Base-by-base conservation (phyloP, 2,888 invertebrate species). In the Invenusta paracnida region DNA sequence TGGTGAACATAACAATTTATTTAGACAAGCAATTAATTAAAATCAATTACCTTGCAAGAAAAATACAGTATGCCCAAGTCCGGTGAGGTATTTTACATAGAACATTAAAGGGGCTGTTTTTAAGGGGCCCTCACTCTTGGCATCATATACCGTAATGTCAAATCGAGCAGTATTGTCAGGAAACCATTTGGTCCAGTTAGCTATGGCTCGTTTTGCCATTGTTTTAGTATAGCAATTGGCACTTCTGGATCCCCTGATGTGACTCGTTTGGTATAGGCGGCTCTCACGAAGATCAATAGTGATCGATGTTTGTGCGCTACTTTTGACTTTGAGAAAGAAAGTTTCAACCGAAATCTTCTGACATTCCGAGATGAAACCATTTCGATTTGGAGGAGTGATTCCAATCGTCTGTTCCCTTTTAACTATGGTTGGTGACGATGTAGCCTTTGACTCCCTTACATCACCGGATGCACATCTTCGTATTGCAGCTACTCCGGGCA, bases 211-310 rank as follows among this genome's bases (percentile, higher is more conserved):
- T 25, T 84, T 84, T 28, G 67, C 73, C 84, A 84, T 84, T 67
- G 73, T 29, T 30, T 84, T 84, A 2, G 84, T 84, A 25, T 67
- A 67, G 23, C 84, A 84, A 29, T 84, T 84, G 23, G 84, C 84
- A 27, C 67, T 67, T 25, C 29, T 84, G 0, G 84, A 66, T 5
- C 67, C 67, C n/a, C 11, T 67, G 67, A 84, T 84, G 27, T 84
- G 84, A 67, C 84, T 67, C 13, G 66, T 84, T 25, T 84, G 84
- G 67, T 1, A 84, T n/a, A 67, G 84, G 1, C 84, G 25, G 67
- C 67, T 84, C 13, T 84, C 84, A 11, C 84, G 28, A 66, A 84
- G 29, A 73, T 84, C 84, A 30, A 83, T 23, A 30, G 30, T 83
- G 25, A 84, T n/a, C n/a, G n/a, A n/a, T n/a, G n/a, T n/a, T n/a